Conservation (phyloP, 2,797 vertebrate species). For the Neosilurus mollespiculum region DNA sequence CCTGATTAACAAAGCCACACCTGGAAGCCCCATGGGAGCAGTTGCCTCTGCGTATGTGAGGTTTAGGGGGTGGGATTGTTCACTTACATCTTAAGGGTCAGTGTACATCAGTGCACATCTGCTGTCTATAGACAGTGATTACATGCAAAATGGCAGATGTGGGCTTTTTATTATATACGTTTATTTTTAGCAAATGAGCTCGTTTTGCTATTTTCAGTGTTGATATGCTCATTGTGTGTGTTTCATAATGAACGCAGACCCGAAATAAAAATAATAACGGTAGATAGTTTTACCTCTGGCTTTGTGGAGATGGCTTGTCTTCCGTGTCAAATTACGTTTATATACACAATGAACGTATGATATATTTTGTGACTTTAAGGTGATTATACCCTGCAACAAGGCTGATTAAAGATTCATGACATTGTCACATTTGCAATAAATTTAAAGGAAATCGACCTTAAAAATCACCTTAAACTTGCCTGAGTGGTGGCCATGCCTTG, state of each 20-base stretch:
- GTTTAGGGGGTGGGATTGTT: not conserved
- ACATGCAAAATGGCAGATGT: not conserved
- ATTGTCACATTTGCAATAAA: not conserved
- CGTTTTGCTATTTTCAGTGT: not conserved
- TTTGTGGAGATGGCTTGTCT: not conserved
- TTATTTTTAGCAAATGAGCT: not conserved
- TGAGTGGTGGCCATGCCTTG: too few species aligned
- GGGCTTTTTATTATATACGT: not conserved
- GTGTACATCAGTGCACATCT: not conserved
- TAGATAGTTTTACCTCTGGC: not conserved
- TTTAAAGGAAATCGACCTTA: too few species aligned
- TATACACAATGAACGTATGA: not conserved
- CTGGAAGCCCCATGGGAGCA: slow-evolving; percentile 52
- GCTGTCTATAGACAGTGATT: not conserved
- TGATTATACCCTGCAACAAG: not conserved
- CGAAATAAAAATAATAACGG: not conserved
- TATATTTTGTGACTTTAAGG: not conserved
- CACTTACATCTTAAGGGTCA: not conserved
- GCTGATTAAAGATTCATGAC: not conserved
- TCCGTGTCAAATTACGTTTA: not conserved
- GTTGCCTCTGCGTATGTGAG: not conserved
- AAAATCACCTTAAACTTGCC: too few species aligned
- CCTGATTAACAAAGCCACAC: slow-evolving; percentile 71
- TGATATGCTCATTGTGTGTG: not conserved
- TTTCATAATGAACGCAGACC: not conserved